Percentiles rank a stretch among this genome's conserved stretches.
These are phyloP conservation scores for Odontocolon sp. DNA, from an alignment of 2,888 invertebrate species.

Conservation along the genomic window DNA sequence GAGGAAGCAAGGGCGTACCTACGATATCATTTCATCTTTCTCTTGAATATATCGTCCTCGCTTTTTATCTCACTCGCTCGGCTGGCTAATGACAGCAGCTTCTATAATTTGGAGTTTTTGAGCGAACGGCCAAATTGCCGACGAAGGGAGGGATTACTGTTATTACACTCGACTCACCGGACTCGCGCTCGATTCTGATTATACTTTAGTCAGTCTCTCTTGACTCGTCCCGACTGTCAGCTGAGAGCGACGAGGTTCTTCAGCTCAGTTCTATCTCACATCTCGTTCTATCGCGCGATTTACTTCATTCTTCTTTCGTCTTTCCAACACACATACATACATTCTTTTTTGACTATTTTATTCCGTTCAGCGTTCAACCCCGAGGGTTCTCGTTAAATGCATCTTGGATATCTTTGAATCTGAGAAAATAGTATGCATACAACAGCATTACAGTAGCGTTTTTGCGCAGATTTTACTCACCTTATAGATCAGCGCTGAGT, in stretches of 20 bases:
- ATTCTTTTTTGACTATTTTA: constrained; percentile 11
- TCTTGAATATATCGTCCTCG: constrained; percentile 7
- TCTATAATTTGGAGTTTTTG: constrained; percentile 80
- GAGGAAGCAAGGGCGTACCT: constrained; percentile 64
- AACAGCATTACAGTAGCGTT: no score
- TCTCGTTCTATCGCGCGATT: constrained; percentile 43
- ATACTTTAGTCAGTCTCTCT: constrained; percentile 78
- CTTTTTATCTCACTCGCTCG: constrained; percentile 52
- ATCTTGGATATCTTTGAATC: no score
- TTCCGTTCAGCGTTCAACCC: neutral
- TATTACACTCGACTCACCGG: constrained; percentile 77
- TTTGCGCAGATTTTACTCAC: no score
- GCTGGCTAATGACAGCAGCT: constrained; percentile 79
- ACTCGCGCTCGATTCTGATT: constrained; percentile 78
- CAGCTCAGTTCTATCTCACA: constrained; percentile 31
- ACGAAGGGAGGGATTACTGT: constrained; percentile 79
- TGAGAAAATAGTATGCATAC: no score
- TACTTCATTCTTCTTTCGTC: constrained; percentile 38
- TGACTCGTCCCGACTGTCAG: constrained; percentile 74
- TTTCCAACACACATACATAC: neutral
- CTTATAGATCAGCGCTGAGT: no score
- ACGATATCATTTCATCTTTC: constrained; percentile 57
- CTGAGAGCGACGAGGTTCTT: constrained; percentile 59
- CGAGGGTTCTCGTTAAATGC: neutral
- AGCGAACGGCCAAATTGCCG: constrained; percentile 80